These are phyloP conservation scores for Diplosoma virens DNA, from an alignment of 23 tunicate species.

Conservation along the genomic window DNA sequence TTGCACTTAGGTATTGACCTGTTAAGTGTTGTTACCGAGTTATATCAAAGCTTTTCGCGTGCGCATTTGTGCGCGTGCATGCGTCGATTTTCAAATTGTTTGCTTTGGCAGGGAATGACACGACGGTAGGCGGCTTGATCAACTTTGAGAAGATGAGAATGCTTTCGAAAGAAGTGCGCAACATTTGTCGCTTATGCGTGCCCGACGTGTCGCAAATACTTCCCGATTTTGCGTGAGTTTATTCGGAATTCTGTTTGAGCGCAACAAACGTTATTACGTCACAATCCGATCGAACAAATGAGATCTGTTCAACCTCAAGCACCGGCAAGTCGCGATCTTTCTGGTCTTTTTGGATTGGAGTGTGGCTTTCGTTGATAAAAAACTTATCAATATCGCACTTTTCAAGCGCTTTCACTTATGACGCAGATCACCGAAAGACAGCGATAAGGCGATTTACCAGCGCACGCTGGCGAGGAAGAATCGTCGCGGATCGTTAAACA, in stretches of 20 bases:
- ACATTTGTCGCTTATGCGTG: conserved; percentile 68
- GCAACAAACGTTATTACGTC: too few species aligned
- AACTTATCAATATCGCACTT: too few species aligned
- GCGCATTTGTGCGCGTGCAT: background rate
- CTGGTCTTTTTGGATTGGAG: too few species aligned
- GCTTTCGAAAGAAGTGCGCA: conserved; percentile 90
- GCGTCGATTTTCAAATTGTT: background rate
- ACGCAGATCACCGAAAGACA: background rate
- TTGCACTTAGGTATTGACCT: conserved; percentile 63
- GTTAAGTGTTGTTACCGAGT: background rate
- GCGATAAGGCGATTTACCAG: conserved; percentile 22
- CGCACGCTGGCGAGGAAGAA: conserved; percentile 67
- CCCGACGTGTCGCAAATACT: conserved; percentile 72
- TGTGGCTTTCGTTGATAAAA: too few species aligned
- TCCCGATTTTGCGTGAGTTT: conserved; percentile 69
- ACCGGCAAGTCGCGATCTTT: too few species aligned
- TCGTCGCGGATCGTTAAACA: conserved; percentile 75
- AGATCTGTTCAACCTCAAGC: too few species aligned
- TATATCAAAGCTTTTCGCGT: background rate
- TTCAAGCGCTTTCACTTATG: background rate
- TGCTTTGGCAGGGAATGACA: conserved; percentile 73
- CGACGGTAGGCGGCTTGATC: conserved; percentile 77
- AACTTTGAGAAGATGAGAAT: conserved; percentile 98
- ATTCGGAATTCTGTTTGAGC: background rate
- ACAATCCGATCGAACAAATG: too few species aligned